Evolutionary conservation across 2,888 invertebrate genomes (phyloP).

Genomic region (Agonopterix alstromeriana): DNA sequence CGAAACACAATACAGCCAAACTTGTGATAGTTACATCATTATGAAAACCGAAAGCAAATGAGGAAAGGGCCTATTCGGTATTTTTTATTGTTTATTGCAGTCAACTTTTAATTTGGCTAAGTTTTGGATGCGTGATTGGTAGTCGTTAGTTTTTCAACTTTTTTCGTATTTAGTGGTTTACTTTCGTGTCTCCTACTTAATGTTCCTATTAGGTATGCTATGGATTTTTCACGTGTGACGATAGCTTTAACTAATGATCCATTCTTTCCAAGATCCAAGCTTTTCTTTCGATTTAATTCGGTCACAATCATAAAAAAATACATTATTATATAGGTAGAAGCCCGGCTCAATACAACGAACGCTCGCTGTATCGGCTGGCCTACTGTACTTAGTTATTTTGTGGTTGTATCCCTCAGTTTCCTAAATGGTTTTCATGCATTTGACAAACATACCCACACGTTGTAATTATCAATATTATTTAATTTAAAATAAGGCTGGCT

Average conservation of each 20-base stretch:
- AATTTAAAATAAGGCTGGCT: no score
- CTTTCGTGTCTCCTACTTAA: conserved; percentile 62
- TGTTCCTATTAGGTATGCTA: conserved; percentile 49
- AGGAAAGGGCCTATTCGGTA: conserved; percentile 49
- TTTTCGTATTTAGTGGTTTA: conserved; percentile 45
- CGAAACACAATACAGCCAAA: conserved; percentile 17
- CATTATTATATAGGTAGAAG: no score
- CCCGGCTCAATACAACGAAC: no score
- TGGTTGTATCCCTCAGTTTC: no score
- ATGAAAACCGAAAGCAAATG: conserved; percentile 48
- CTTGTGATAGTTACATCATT: conserved; percentile 38
- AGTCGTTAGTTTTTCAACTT: conserved; percentile 64
- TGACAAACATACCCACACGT: no score
- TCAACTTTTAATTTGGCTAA: conserved; percentile 73
- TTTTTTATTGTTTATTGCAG: conserved; percentile 72
- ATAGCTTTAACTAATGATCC: conserved; percentile 13
- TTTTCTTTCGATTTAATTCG: no score
- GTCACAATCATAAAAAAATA: no score
- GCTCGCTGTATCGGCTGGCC: no score
- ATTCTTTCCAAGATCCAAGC: no score
- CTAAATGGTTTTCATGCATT: no score
- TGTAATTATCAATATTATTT: no score
- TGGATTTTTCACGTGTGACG: conserved; percentile 40
- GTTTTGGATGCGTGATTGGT: conserved; percentile 65
- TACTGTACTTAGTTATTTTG: no score